Evolutionary conservation across 1,140 invertebrate genomes (phyloP).

Genomic region (Lasioglossum baleicum): DNA sequence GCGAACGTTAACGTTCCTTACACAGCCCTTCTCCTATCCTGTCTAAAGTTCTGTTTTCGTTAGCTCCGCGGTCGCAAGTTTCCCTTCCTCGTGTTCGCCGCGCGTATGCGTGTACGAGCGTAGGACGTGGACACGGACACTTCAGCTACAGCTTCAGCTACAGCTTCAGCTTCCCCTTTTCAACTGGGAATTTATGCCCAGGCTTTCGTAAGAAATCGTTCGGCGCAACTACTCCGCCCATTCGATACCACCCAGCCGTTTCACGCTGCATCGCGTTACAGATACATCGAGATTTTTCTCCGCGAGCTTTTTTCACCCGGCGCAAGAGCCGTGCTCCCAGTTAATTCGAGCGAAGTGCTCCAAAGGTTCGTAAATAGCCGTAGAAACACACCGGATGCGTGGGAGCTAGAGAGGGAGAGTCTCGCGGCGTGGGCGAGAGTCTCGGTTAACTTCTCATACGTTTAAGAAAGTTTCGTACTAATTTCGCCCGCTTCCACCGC

Average conservation of each 20-base stretch:
- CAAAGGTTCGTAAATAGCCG: conserved; percentile 62
- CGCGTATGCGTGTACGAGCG: too few relatives aligned
- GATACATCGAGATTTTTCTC: conserved; percentile 43
- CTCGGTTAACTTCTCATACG: conserved; percentile 58
- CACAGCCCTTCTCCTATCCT: conserved; percentile 28
- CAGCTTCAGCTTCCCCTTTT: not conserved
- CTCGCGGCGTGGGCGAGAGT: conserved; percentile 3
- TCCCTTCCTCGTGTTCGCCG: too few relatives aligned
- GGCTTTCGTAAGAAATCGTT: conserved; percentile 18
- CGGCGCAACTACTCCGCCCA: not conserved
- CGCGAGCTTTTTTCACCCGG: conserved; percentile 50
- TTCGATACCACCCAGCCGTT: not conserved
- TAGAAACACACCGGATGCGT: conserved; percentile 49
- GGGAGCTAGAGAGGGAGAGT: conserved; percentile 5
- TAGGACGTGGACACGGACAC: not conserved
- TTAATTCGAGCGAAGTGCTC: conserved; percentile 64
- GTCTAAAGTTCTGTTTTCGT: conserved; percentile 26
- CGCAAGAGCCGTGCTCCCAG: conserved; percentile 51
- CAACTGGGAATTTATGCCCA: not conserved
- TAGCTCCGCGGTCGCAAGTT: not conserved
- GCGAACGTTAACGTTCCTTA: conserved; percentile 34
- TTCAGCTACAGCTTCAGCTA: rapidly evolving
- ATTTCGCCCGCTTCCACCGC: not conserved
- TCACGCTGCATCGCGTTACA: conserved; percentile 20
- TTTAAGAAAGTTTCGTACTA: conserved; percentile 55